Evolutionary conservation across 1,140 invertebrate species (phyloP).

Genomic region (Conus betulinus): DNA sequence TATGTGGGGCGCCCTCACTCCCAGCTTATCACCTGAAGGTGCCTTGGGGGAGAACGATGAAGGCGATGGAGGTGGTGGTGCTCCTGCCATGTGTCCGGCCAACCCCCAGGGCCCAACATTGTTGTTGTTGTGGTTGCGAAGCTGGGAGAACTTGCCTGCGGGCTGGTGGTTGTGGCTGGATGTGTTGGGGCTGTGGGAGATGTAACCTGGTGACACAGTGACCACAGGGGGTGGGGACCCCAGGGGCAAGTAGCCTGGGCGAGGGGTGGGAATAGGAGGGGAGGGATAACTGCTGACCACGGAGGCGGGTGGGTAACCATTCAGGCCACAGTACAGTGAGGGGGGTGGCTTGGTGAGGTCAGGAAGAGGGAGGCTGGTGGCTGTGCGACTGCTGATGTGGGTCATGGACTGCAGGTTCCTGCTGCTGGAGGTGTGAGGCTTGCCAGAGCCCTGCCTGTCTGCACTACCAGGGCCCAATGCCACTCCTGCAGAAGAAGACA

Average conservation of each 20-base stretch:
- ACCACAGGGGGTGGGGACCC: constrained; percentile 16
- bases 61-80: not conserved
- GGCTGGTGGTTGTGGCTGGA: not conserved
- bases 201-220: constrained; percentile 24
- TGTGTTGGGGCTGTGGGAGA: constrained; percentile 31
- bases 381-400: constrained; percentile 9
- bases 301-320: not conserved
- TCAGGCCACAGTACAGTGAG: not conserved
- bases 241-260: constrained; percentile 21
- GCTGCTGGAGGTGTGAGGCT: not conserved
- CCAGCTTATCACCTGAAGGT: not conserved
- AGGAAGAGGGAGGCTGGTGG: constrained; percentile 12
- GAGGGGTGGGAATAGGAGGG: constrained; percentile 2
- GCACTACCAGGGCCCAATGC: not conserved
- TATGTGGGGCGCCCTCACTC: not conserved
- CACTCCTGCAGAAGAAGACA: not conserved
- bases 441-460: not conserved
- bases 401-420: not conserved
- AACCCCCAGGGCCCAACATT: not conserved
- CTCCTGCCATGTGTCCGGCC: not conserved
- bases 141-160: not conserved
- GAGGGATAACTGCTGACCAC: not conserved
- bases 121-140: constrained; percentile 16
- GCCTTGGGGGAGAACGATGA: not conserved
- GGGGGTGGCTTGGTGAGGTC: constrained; percentile 35